Evolutionary conservation across 2,113 vertebrate species (phyloP).

Genomic region (Puma concolor): DNA sequence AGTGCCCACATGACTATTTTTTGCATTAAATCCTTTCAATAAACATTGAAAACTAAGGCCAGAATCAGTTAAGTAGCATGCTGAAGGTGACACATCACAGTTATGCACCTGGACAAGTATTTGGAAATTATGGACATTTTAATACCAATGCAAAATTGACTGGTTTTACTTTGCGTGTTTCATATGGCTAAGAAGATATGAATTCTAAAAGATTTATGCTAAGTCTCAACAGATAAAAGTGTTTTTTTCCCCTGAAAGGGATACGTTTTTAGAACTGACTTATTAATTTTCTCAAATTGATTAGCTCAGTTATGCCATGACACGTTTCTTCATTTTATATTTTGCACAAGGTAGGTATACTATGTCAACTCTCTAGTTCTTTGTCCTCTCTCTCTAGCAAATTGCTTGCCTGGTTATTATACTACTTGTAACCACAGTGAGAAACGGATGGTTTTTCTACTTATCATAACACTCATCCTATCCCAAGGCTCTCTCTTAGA

Average conservation of each 20-base stretch:
- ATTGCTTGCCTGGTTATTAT: neutral
- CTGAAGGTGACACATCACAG: neutral
- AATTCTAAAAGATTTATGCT: neutral
- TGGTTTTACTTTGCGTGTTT: neutral
- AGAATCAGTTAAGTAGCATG: neutral
- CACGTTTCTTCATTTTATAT: neutral
- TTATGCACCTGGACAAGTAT: neutral
- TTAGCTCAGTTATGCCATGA: neutral
- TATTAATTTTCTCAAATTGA: neutral
- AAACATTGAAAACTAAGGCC: constrained; percentile 19
- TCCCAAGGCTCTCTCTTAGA: constrained; percentile 43
- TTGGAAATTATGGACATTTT: neutral
- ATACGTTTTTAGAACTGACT: neutral
- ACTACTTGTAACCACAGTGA: neutral
- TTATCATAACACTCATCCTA: neutral
- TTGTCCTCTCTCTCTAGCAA: neutral
- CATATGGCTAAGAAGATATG: neutral
- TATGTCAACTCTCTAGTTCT: neutral
- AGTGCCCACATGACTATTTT: neutral
- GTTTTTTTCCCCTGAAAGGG: neutral
- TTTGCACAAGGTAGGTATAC: neutral
- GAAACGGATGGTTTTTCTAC: constrained; percentile 12
- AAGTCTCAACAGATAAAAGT: neutral
- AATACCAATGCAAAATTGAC: neutral
- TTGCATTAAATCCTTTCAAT: neutral